Evolutionary conservation across 2,797 vertebrate species (phyloP).

Genomic region (Bradypodion pumilum): DNA sequence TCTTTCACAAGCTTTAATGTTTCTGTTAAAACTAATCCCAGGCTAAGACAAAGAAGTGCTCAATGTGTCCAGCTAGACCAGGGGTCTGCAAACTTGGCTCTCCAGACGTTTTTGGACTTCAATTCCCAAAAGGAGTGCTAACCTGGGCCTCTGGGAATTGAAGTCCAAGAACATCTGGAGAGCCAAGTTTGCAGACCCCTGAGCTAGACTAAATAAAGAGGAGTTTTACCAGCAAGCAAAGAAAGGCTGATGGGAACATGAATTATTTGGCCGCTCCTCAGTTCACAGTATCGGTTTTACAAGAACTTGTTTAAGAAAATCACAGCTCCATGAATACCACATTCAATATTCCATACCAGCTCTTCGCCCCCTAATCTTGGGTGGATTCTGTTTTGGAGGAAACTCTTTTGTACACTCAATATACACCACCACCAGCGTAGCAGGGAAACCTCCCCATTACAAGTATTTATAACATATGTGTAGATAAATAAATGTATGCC

Average conservation of each 20-base stretch:
- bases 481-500: conserved; percentile 74
- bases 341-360: conserved; percentile 47
- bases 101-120: too few relatives aligned
- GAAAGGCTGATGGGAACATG: neutral
- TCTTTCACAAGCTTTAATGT: conserved; percentile 68
- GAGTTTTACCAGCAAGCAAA: conserved; percentile 55
- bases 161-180: too few relatives aligned
- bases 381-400: conserved; percentile 58
- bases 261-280: conserved; percentile 50
- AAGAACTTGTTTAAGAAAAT: conserved; percentile 57
- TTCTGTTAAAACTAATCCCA: conserved; percentile 57
- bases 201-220: conserved; percentile 54
- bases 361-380: conserved; percentile 37
- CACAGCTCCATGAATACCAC: conserved; percentile 39
- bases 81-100: too few relatives aligned
- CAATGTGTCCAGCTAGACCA: conserved; percentile 55
- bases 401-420: conserved; percentile 63
- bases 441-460: conserved; percentile 71
- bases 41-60: conserved; percentile 51
- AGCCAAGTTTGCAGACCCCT: too few relatives aligned
- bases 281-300: conserved; percentile 76
- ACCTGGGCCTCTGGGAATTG: too few relatives aligned
- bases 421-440: conserved; percentile 69
- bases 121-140: too few relatives aligned
- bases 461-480: conserved; percentile 72